Base-by-base conservation (phyloP, 2,797 vertebrate genomes). In the Apodemus agrarius region DNA sequence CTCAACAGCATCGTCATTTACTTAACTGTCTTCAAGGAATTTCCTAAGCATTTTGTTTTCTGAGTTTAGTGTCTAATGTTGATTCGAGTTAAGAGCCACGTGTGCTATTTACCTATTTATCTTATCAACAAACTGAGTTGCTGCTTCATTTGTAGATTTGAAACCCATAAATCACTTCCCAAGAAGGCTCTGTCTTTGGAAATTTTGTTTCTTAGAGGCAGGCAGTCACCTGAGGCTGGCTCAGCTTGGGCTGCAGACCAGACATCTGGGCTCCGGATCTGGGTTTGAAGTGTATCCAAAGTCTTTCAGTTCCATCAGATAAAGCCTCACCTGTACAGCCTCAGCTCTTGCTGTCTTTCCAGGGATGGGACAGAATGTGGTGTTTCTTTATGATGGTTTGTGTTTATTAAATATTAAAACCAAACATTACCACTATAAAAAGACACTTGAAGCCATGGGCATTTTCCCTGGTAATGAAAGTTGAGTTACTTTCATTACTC, bases 391-490 rank as follows among this genome's bases (percentile, higher is more conserved):
- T 76, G 82, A 93, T 85, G 88, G 89, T 86, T 97, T 96, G 79
- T 95, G 94, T 93, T 96, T 96, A 96, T 97, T 97, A 97, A 97
- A 97, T 97, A 97, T 97, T 97, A 97, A 98, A 97, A 95, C 93
- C 79, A 94, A 97, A 92, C 96, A 93, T 97, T 96, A 95, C 74
- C 95, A 96, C 91, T 75, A 97, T 88, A 97, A 97, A 97, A 97
- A 96, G 92, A 79, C 52, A 87, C 93, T 96, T 89, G 90, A 57
- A 96, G 93, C 84, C 93, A 94, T 26, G 84, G 87, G 89, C 96
- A 94, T 95, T 96, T 97, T 96, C 90, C 40, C 90, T 65, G 57
- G 29, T 89, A 97, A 96, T 97, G 94, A 97, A 98, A 96, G 94
- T 90, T 96, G 95, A 78, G 91, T 91, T 93, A 81, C 94, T 54